Conservation (phyloP, 1,140 invertebrate species). For the Plodia interpunctella region DNA sequence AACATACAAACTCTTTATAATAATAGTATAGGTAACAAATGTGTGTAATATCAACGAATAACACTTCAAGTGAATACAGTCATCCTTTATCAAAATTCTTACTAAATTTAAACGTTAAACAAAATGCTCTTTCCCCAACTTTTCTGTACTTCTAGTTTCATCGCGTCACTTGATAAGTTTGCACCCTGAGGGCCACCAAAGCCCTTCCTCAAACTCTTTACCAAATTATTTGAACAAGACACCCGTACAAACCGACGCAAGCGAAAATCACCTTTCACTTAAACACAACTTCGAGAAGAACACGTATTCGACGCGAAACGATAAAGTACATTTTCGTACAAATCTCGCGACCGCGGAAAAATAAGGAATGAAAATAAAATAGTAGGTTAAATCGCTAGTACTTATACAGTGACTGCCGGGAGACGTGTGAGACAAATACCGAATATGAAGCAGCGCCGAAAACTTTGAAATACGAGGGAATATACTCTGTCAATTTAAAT, state of each 20-base stretch:
- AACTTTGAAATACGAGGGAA: slow-evolving; percentile 29
- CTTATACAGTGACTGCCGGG: slow-evolving; percentile 52
- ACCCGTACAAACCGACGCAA: slow-evolving; percentile 26
- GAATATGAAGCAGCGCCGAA: slow-evolving; percentile 42
- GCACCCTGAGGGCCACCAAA: slow-evolving; percentile 46
- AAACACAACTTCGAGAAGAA: slow-evolving; percentile 22
- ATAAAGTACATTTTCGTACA: slow-evolving; percentile 34
- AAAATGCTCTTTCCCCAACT: slow-evolving; percentile 5
- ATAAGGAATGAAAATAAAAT: slow-evolving; percentile 48
- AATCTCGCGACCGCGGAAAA: slow-evolving; percentile 17
- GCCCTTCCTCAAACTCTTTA: slow-evolving; percentile 61
- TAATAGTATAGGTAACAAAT: too few species aligned
- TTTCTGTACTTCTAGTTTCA: slow-evolving; percentile 24
- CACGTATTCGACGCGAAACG: slow-evolving; percentile 22
- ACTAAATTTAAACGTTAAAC: background rate
- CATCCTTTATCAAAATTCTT: too few species aligned
- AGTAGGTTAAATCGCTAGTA: slow-evolving; percentile 61
- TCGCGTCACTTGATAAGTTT: slow-evolving; percentile 49
- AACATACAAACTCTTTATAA: too few species aligned
- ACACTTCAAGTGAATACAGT: too few species aligned
- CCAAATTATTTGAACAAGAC: slow-evolving; percentile 67
- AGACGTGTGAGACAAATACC: slow-evolving; percentile 58
- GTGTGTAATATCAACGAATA: too few species aligned
- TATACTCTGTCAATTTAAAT: background rate
- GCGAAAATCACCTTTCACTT: slow-evolving; percentile 37